Base-by-base conservation (phyloP, 2,888 invertebrate genomes). In the Ferdinandea cuprea region DNA sequence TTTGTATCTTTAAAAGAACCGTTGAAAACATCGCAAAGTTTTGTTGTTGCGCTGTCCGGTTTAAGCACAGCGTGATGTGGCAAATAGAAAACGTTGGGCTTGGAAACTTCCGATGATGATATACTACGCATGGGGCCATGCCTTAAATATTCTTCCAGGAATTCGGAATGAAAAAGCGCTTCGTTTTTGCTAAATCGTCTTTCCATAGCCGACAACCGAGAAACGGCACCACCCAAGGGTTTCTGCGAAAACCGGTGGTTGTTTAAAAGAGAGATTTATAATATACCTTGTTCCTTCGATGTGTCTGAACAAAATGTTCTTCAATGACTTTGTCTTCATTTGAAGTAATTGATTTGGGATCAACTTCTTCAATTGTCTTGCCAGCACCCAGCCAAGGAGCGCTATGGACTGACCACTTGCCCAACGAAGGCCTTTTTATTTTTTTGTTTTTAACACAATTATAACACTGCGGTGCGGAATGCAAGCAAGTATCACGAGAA, bases 41-140 rank as follows among this genome's bases (percentile, higher is more conserved):
- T n/a, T n/a, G n/a, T n/a, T n/a, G n/a, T n/a, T n/a, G n/a, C n/a
- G n/a, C n/a, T n/a, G n/a, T n/a, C n/a, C n/a, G n/a, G n/a, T n/a
- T n/a, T n/a, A n/a, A n/a, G 85, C 84, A 32, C 80, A 81, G 86
- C 50, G 72, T 81, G 40, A n/a, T n/a, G n/a, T n/a, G n/a, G n/a
- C n/a, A n/a, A n/a, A n/a, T n/a, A n/a, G n/a, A n/a, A n/a, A n/a
- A 50, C 61, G 9, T 79, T 78, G 9, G 19, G 42, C 42, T 46
- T 40, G 2, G 32, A 46, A 7, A 77, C 58, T 58, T 86, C 71
- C 9, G 59, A 6, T 5, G 54, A 6, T 0, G 59, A 30, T 19
- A 85, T 13, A 8, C 48, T 28, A 9, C 37, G 52, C 83, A 85
- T 85, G 19, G 84, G 80, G 0, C 74, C 83, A 15, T 80, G 25